Evolutionary conservation across 2,797 vertebrate species (phyloP).

Genomic region (Chanos chanos): DNA sequence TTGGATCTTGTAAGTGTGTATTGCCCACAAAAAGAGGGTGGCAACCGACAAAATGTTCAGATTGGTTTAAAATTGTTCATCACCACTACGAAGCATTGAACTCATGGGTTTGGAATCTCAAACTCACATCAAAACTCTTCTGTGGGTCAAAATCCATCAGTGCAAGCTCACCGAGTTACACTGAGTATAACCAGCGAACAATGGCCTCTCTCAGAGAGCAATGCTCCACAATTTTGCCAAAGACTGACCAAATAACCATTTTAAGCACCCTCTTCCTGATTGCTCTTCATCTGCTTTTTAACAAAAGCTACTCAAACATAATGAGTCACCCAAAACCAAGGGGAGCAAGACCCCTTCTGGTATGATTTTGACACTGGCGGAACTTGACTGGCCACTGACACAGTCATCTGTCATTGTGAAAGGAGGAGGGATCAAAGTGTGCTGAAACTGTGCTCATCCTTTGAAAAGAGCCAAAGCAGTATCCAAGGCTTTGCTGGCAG

Average conservation of each 20-base stretch:
- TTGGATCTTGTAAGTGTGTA: too few relatives aligned
- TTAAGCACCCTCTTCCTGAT: neutral
- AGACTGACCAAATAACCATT: slow-evolving; percentile 15
- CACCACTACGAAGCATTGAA: neutral
- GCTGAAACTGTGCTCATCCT: neutral
- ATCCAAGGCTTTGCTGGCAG: neutral
- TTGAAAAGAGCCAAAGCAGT: neutral
- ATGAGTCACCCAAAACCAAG: too few relatives aligned
- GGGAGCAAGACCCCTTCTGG: too few relatives aligned
- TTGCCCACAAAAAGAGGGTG: too few relatives aligned
- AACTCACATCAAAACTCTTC: slow-evolving; percentile 10
- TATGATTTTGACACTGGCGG: slow-evolving; percentile 12
- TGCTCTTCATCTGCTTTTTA: too few relatives aligned
- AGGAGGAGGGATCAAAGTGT: slow-evolving; percentile 11
- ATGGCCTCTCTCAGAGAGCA: slow-evolving; percentile 10
- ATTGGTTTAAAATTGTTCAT: too few relatives aligned
- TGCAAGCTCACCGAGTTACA: slow-evolving; percentile 22
- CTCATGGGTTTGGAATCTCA: slow-evolving; percentile 15
- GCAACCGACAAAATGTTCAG: too few relatives aligned
- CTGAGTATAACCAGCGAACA: slow-evolving; percentile 26
- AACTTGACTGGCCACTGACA: slow-evolving; percentile 6
- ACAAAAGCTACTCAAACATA: too few relatives aligned
- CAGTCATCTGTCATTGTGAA: slow-evolving; percentile 9
- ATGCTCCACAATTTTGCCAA: slow-evolving; percentile 11
- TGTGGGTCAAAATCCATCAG: slow-evolving; percentile 21